Percentiles rank a stretch among this genome's conserved stretches.
phyloP scores from a whole-genome alignment of 2,113 vertebrate species.

The Caranx melampygus region DNA sequence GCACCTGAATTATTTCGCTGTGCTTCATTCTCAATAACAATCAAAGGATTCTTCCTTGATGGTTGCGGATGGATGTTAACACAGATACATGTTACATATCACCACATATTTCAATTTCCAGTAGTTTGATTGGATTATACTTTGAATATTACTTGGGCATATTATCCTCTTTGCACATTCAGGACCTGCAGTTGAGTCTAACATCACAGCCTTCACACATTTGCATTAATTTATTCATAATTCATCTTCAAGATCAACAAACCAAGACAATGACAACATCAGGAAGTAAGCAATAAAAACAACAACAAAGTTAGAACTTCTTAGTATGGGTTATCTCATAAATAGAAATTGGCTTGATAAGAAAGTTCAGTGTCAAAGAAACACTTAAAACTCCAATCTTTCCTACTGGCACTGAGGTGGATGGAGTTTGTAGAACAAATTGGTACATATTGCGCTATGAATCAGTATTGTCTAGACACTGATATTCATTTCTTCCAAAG shows the following conservation, averaged over 20 bases:
- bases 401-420: background rate
- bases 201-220: background rate
- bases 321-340: slow-evolving; percentile 1
- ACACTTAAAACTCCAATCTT: background rate
- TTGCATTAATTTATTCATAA: slow-evolving; percentile 1
- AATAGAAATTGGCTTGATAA: background rate
- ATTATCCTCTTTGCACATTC: too few species aligned
- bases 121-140: background rate
- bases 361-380: background rate
- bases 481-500: background rate
- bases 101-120: background rate
- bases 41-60: too few species aligned
- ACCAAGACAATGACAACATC: background rate
- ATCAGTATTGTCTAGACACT: background rate
- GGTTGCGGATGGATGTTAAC: too few species aligned
- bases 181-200: background rate
- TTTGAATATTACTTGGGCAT: too few species aligned
- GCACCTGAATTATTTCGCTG: too few species aligned
- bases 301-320: background rate
- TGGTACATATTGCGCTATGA: background rate
- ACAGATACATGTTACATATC: background rate
- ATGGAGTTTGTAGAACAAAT: slow-evolving; percentile 1
- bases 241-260: slow-evolving; percentile 3
- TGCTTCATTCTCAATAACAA: too few species aligned
- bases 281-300: background rate